Base-by-base conservation (phyloP, 2,113 vertebrate genomes). In the Eulemur rufifrons region DNA sequence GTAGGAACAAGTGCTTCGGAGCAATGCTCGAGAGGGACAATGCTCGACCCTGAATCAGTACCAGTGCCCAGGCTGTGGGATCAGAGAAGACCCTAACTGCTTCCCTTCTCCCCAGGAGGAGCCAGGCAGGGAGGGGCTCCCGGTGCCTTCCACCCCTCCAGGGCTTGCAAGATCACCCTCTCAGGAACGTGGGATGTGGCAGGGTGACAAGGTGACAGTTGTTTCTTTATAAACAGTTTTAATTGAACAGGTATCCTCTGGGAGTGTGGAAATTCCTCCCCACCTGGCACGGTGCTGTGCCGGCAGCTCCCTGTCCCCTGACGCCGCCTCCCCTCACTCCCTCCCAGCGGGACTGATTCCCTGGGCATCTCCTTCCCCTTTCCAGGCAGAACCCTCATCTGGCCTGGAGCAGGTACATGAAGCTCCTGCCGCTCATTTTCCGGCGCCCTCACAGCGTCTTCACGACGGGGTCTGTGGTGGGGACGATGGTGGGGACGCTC, bases 221-320 rank as follows among this genome's bases (percentile, higher is more conserved):
- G 78, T 69, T 92, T 81, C 90, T 80, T 91, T 93, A 50, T 64
- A 64, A 74, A 21, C 84, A 25, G 80, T 84, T 95, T 84, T 86
- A 39, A 80, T 50, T 27, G 76, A 87, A 69, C 80, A 66, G 83
- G 83, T 77, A 64, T 92, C 74, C 64, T 82, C 3, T 0, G 61
- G 45, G 64, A 12, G 29, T n/a, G 4, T 32, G 29, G 63, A 73
- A 61, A 71, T 63, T 85, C 63, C 81, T 77, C 73, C 68, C 20
- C 0, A 9, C 52, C 5, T 52, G 12, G 3, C 17, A 50, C 20
- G 3, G 34, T 52, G 34, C 37, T 2, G 21, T 3, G 2, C 25
- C 1, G 34, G n/a, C 50, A n/a, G 64, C n/a, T 42, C 73, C 63
- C 66, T 29, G 80, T 52, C 50, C 54, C 68, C 68, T 15, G 29